phyloP scores from a whole-genome alignment of 37 sponge, comb jelly and placozoan genomes.

The Geodia barretti region DNA sequence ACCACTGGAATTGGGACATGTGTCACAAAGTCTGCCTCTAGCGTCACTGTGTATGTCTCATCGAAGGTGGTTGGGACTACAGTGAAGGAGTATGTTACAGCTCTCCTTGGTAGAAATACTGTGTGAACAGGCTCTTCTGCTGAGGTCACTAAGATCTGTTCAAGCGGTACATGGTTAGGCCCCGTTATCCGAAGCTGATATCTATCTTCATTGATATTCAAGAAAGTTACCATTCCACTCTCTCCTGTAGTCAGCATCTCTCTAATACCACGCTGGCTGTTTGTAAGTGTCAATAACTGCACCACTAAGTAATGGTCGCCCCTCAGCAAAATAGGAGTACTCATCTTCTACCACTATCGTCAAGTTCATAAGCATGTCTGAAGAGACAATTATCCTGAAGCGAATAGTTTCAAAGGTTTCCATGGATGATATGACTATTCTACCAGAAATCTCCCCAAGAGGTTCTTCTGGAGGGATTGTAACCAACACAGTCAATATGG shows the following conservation, averaged over 20 bases:
- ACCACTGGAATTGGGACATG: constrained; percentile 46
- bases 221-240: constrained; percentile 27
- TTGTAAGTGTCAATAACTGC: constrained; percentile 20
- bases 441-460: constrained; percentile 19
- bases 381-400: constrained; percentile 17
- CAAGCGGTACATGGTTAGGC: constrained; percentile 7
- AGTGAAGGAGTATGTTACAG: constrained; percentile 41
- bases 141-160: constrained; percentile 17
- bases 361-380: constrained; percentile 28
- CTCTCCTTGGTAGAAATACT: constrained; percentile 35
- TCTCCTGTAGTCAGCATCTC: constrained; percentile 1
- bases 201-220: constrained; percentile 35
- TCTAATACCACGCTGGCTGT: constrained; percentile 14
- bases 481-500: no score
- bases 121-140: constrained; percentile 12
- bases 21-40: constrained; percentile 53
- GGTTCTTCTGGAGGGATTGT: neutral
- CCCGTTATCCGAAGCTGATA: constrained; percentile 29
- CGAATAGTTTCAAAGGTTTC: constrained; percentile 11
- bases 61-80: constrained; percentile 23
- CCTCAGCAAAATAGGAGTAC: constrained; percentile 46
- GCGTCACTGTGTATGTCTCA: constrained; percentile 25
- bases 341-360: constrained; percentile 40
- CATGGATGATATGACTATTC: constrained; percentile 7
- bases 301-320: constrained; percentile 29